A percentile compares a stretch with the other conserved stretches of the same genome.
These are phyloP conservation scores for Pseudomyrmex concolor DNA, from an alignment of 1,140 invertebrate genomes.

Conservation along the genomic window DNA sequence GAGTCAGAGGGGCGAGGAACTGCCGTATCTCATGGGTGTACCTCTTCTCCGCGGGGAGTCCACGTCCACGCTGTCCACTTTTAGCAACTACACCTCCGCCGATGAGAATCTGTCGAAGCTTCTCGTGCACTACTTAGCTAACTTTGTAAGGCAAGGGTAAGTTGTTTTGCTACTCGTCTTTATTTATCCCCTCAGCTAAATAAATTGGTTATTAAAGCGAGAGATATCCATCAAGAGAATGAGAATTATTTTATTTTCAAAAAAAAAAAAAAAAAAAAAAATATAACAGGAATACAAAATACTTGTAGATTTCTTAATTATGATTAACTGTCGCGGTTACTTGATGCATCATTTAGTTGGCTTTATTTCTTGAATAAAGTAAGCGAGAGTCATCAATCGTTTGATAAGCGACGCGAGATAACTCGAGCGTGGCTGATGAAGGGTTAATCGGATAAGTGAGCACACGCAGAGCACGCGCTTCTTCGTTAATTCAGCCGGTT, in stretches of 20 bases:
- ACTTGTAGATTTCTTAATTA: background rate
- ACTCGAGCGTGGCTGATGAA: slow-evolving; percentile 11
- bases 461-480: slow-evolving; percentile 2
- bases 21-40: slow-evolving; percentile 96
- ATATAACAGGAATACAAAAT: background rate
- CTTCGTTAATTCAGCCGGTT: slow-evolving; percentile 56
- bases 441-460: slow-evolving; percentile 57
- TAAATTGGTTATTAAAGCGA: too few relatives aligned
- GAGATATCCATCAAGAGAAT: background rate
- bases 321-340: background rate
- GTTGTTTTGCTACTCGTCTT: slow-evolving; percentile 72
- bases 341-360: background rate
- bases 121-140: slow-evolving; percentile 92
- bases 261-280: background rate
- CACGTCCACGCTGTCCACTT: slow-evolving; percentile 80
- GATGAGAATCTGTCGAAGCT: slow-evolving; percentile 91
- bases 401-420: slow-evolving; percentile 7
- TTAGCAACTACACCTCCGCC: slow-evolving; percentile 89
- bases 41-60: slow-evolving; percentile 90
- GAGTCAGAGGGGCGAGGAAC: slow-evolving; percentile 95
- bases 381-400: background rate
- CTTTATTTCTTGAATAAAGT: background rate
- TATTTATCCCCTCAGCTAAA: too few relatives aligned
- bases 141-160: slow-evolving; percentile 93
- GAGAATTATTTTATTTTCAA: too few relatives aligned